phyloP scores from a whole-genome alignment of 2,888 invertebrate species.

The Halocaridina rubra region DNA sequence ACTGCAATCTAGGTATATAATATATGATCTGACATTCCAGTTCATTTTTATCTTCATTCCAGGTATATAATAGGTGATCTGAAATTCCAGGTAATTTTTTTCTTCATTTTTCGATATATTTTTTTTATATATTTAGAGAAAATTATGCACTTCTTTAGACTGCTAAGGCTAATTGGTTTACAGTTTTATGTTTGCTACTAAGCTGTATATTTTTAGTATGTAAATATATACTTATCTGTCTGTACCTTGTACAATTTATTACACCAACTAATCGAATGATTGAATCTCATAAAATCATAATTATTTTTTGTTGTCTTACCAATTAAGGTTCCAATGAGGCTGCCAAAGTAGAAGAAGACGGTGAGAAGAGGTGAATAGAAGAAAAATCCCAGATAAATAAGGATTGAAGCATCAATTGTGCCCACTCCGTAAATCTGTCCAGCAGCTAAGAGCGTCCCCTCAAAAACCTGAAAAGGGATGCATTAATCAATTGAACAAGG shows the following conservation, averaged over 20 bases:
- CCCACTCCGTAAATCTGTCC: conserved; percentile 59
- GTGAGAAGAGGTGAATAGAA: conserved; percentile 53
- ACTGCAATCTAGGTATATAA: no score
- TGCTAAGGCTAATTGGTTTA: no score
- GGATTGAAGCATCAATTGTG: conserved; percentile 44
- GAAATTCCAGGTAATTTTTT: no score
- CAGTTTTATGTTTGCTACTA: no score
- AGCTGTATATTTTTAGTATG: no score
- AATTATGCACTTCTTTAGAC: no score
- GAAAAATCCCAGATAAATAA: conserved; percentile 49
- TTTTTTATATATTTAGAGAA: no score
- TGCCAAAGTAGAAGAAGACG: conserved; percentile 40
- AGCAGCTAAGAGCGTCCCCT: conserved; percentile 44
- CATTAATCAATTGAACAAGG: not conserved
- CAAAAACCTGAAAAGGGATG: conserved; percentile 26
- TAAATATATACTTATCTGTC: not conserved
- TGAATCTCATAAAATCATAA: not conserved
- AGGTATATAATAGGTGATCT: no score
- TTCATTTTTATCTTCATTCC: no score
- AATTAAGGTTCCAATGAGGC: conserved; percentile 29
- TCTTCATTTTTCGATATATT: no score
- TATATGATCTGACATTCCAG: no score
- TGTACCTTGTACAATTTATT: not conserved
- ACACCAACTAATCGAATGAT: not conserved
- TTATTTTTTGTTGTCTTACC: not conserved